Conservation (phyloP, 1,140 invertebrate genomes). For the Bombyx mandarina region DNA sequence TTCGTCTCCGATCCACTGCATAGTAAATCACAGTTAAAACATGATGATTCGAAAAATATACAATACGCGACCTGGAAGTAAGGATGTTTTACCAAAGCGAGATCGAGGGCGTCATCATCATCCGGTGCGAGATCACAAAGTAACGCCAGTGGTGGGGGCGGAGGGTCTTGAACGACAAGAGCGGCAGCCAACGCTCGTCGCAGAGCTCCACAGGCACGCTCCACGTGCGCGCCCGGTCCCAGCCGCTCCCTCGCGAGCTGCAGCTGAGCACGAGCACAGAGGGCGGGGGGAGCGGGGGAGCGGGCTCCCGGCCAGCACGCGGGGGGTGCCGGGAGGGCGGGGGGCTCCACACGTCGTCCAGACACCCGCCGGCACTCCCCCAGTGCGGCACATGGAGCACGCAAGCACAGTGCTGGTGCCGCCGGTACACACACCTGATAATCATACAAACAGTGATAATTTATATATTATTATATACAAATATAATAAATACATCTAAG, state of each 20-base stretch:
- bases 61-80: too few relatives aligned
- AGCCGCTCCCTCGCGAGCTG: slow-evolving; percentile 81
- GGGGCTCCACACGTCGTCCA: slow-evolving; percentile 81
- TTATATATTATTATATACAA: background rate
- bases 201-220: slow-evolving; percentile 82
- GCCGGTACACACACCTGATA: slow-evolving; percentile 82
- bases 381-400: slow-evolving; percentile 81
- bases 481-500: too few relatives aligned
- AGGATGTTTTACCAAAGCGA: slow-evolving; percentile 81
- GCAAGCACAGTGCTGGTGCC: slow-evolving; percentile 81
- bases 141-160: slow-evolving; percentile 77
- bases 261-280: slow-evolving; percentile 83
- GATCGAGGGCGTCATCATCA: slow-evolving; percentile 86
- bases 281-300: slow-evolving; percentile 72
- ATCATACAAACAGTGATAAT: too few relatives aligned
- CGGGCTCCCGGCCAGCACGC: slow-evolving; percentile 85
- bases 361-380: slow-evolving; percentile 86
- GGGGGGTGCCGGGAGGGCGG: slow-evolving; percentile 79
- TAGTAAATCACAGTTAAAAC: background rate
- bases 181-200: slow-evolving; percentile 78
- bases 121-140: slow-evolving; percentile 86
- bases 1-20: slow-evolving; percentile 51
- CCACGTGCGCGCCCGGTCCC: slow-evolving; percentile 81
- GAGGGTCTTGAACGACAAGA: slow-evolving; percentile 50
- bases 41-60: too few relatives aligned